Evolutionary conservation across 2,888 invertebrate species (phyloP), one percentile per base, ranked within the genome.

Genomic region (Troilus luridus): DNA sequence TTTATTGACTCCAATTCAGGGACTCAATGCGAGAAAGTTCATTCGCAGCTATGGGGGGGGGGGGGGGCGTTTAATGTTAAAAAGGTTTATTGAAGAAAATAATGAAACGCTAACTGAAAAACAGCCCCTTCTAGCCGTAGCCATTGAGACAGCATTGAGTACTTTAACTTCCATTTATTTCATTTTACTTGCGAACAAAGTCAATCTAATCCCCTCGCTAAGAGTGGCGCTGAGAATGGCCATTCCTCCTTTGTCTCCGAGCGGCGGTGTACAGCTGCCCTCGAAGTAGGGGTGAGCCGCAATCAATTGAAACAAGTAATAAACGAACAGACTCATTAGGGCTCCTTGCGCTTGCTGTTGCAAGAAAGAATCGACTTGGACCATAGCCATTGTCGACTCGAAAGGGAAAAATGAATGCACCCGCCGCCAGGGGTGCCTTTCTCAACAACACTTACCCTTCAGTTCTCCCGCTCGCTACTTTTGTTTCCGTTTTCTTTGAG

Each of bases 281-380:
- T 58, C 56, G 85, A 56, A 58, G 85, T 58, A 85, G 85, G 85
- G 85, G 85, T 85, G 85, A 85, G 56, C 64, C 62, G 67, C 90
- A 90, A 90, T 90, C 88, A 90, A 90, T 90, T 90, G 81, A 88
- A 90, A 85, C 90, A 90, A 90, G 90, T 85, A 90, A 90, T 90
- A 90, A 90, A 90, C 60, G 88, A 81, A 81, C 41, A 54, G 88
- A 90, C 81, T 90, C 90, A 90, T 90, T 90, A 90, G 90, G 54
- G 56, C 67, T 89, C 64, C 62, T 67, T 89, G 64, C 62, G 56
- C 58, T 64, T n/a, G 10, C 60, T 59, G 88, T 59, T 64, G 89
- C 54, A 62, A 60, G 64, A 64, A 64, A 64, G 89, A 54, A 62
- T 64, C 64, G 54, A 60, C 64, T 64, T 62, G 64, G 56, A 56